A percentile compares a stretch with the other conserved stretches of the same genome.
These are phyloP conservation scores for Andrena marginata DNA, from an alignment of 2,888 invertebrate genomes.

Conservation along the genomic window DNA sequence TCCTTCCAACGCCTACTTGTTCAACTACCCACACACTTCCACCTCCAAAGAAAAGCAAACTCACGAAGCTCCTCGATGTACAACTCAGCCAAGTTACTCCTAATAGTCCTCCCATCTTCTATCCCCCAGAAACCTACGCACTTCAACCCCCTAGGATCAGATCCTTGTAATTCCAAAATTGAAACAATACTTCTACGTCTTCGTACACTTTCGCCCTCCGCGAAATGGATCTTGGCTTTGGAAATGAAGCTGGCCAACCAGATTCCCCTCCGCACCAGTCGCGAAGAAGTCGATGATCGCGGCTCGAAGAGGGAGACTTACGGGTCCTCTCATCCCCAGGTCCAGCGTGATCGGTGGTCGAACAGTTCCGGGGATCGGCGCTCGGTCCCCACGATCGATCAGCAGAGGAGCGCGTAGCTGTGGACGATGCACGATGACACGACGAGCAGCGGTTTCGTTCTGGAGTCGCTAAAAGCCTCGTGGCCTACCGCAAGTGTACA, in stretches of 20 bases:
- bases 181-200: not conserved
- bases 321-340: conserved; percentile 68
- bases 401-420: not conserved
- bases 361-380: not conserved
- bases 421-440: conserved; percentile 37
- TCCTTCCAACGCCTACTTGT: not conserved
- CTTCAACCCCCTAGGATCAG: not conserved
- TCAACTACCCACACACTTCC: not conserved
- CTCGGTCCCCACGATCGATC: conserved; percentile 26
- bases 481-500: conserved; percentile 81
- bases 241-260: not conserved
- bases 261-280: not conserved
- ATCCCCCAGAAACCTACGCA: not conserved
- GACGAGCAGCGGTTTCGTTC: conserved; percentile 66
- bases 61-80: not conserved
- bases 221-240: not conserved
- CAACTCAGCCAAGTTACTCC: not conserved
- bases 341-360: conserved; percentile 46
- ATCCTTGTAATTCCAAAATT: not conserved
- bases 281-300: not conserved
- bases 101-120: not conserved
- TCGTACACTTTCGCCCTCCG: conserved; percentile 13
- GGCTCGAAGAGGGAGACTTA: conserved; percentile 73
- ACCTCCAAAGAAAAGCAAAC: not conserved
- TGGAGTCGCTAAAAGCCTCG: conserved; percentile 81